phyloP scores from a whole-genome alignment of 2,888 invertebrate genomes.

The Euzophera pinguis region DNA sequence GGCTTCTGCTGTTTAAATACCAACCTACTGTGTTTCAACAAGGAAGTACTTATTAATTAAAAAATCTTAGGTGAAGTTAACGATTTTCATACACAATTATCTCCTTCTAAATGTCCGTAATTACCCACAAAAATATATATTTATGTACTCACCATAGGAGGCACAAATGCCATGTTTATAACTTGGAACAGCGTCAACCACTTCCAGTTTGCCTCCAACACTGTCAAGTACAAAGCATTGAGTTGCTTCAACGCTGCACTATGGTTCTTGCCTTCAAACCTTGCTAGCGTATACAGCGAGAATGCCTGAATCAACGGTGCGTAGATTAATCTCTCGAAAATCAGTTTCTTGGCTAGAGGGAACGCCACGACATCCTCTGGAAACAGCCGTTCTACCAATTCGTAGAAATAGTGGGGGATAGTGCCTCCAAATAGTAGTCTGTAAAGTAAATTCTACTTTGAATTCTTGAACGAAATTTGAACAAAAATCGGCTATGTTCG shows the following conservation, averaged over 20 bases:
- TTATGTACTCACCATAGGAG: constrained; percentile 84
- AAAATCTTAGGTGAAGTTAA: too few relatives aligned
- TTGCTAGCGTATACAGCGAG: constrained; percentile 85
- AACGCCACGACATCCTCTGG: constrained; percentile 79
- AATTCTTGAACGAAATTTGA: too few relatives aligned
- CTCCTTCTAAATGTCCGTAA: too few relatives aligned
- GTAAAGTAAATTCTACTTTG: constrained; percentile 24
- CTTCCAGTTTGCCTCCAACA: constrained; percentile 87
- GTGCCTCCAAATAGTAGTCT: constrained; percentile 90
- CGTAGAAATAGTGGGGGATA: constrained; percentile 89
- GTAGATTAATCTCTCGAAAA: constrained; percentile 86
- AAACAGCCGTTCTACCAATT: constrained; percentile 80
- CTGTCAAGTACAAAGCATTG: constrained; percentile 81
- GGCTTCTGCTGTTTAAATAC: too few relatives aligned
- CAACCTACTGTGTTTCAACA: too few relatives aligned
- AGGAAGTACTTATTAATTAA: too few relatives aligned
- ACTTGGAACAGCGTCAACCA: constrained; percentile 87
- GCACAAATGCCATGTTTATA: constrained; percentile 86
- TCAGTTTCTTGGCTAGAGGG: constrained; percentile 79
- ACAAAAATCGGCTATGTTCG: too few relatives aligned
- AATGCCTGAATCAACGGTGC: constrained; percentile 86
- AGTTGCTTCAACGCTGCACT: constrained; percentile 82
- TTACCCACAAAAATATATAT: too few relatives aligned
- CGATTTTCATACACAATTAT: too few relatives aligned
- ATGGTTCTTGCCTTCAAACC: constrained; percentile 88